These are phyloP conservation scores for Saguinus imperator DNA, from an alignment of 2,113 vertebrate species.

Conservation along the genomic window DNA sequence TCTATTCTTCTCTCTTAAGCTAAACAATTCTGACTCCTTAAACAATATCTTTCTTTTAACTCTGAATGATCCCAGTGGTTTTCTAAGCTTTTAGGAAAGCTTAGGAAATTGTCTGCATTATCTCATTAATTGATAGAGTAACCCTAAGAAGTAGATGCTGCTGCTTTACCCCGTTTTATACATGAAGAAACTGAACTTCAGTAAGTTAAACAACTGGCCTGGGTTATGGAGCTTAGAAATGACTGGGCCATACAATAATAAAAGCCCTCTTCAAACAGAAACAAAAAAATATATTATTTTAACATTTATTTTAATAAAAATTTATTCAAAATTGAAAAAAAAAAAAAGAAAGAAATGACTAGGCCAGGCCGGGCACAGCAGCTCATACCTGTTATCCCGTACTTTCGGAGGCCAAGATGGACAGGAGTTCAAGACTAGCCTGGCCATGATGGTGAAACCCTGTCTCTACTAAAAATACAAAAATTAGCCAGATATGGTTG, in stretches of 20 bases:
- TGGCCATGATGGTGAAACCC: too few relatives aligned
- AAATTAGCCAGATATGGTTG: too few relatives aligned
- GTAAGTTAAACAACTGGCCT: not conserved
- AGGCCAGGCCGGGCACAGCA: fast-evolving
- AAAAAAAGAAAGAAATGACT: not conserved
- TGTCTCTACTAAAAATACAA: too few relatives aligned
- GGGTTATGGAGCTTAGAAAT: not conserved
- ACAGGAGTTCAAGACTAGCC: too few relatives aligned
- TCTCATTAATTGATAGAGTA: not conserved
- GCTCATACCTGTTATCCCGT: too few relatives aligned
- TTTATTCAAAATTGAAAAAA: too few relatives aligned
- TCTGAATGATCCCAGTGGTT: not conserved
- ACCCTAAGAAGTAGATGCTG: not conserved
- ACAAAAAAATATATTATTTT: too few relatives aligned
- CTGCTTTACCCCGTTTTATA: not conserved
- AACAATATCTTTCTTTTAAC: not conserved
- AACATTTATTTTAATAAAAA: too few relatives aligned
- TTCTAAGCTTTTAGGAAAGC: not conserved
- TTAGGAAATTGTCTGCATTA: not conserved
- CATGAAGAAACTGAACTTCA: not conserved
- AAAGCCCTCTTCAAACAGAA: too few relatives aligned
- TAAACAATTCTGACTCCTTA: not conserved
- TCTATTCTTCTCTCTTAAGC: not conserved
- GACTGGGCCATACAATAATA: too few relatives aligned
- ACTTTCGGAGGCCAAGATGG: too few relatives aligned